Percentiles rank a stretch among this genome's conserved stretches.
phyloP scores from a whole-genome alignment of 2,888 invertebrate species.

The Tetragonula carbonaria region DNA sequence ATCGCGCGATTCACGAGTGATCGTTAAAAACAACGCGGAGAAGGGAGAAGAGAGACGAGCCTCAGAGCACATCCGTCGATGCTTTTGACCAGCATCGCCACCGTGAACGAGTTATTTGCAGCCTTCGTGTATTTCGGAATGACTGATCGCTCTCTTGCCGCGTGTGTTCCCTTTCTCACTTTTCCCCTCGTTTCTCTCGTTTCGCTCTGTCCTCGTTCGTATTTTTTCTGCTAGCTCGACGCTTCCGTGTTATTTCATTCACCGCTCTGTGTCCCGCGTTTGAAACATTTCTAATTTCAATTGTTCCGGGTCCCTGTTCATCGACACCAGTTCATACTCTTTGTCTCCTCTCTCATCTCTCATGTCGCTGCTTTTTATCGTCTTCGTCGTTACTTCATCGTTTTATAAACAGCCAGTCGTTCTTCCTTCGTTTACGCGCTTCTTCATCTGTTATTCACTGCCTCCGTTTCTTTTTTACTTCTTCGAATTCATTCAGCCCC shows the following conservation, averaged over 20 bases:
- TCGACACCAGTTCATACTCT: not conserved
- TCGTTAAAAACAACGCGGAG: slow-evolving; percentile 2
- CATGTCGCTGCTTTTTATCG: not conserved
- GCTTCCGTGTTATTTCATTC: slow-evolving; percentile 1
- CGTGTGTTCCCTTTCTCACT: slow-evolving; percentile 6
- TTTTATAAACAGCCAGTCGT: slow-evolving; percentile 1
- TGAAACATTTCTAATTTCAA: slow-evolving; percentile 26
- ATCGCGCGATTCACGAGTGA: not conserved
- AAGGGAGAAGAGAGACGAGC: not conserved
- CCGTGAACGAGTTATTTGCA: slow-evolving; percentile 42
- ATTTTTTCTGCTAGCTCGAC: not conserved
- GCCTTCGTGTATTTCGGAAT: slow-evolving; percentile 37
- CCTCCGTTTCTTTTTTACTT: not conserved
- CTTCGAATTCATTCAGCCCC: slow-evolving; percentile 1
- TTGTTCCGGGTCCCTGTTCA: not conserved
- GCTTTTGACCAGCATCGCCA: slow-evolving; percentile 41
- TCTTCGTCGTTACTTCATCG: not conserved
- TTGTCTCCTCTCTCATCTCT: not conserved
- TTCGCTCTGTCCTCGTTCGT: not conserved
- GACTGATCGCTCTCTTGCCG: slow-evolving; percentile 46
- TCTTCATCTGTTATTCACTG: not conserved
- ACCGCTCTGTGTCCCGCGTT: not conserved
- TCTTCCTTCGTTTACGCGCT: not conserved
- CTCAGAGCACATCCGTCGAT: slow-evolving; percentile 37
- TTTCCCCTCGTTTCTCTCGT: not conserved